Percentiles rank a stretch among this genome's conserved stretches.
Conservation (phyloP, 2,888 invertebrate genomes). For the Acleris sparsana region DNA sequence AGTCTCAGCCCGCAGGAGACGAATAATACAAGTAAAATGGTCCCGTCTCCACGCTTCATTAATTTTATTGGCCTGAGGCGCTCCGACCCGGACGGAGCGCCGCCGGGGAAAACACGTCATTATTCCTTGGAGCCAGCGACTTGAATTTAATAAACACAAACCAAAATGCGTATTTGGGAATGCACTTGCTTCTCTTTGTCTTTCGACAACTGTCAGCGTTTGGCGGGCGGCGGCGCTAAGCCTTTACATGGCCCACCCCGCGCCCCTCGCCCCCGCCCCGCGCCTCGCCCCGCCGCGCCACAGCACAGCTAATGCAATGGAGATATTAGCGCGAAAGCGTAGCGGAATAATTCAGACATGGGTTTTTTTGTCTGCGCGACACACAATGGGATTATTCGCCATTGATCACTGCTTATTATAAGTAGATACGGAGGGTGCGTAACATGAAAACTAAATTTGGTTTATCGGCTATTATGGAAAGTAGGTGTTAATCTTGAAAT, state of each 20-base stretch:
- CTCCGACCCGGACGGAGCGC: constrained; percentile 68
- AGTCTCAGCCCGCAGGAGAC: constrained; percentile 82
- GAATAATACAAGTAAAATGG: constrained; percentile 84
- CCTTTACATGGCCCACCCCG: constrained; percentile 54
- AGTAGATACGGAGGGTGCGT: constrained; percentile 79
- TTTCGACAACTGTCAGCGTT: constrained; percentile 78
- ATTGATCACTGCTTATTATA: constrained; percentile 83
- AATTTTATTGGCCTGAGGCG: constrained; percentile 83
- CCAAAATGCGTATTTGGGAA: constrained; percentile 73
- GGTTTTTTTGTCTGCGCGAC: constrained; percentile 76
- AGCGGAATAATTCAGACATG: constrained; percentile 80
- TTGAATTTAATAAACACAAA: constrained; percentile 82
- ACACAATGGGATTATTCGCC: constrained; percentile 83
- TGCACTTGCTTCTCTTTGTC: constrained; percentile 71
- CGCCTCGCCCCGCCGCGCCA: constrained; percentile 47
- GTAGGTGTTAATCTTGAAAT: constrained; percentile 81
- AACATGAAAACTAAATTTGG: constrained; percentile 84
- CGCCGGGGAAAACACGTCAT: constrained; percentile 78
- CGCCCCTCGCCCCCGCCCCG: constrained; percentile 50
- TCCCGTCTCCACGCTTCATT: constrained; percentile 84
- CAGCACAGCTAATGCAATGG: constrained; percentile 80
- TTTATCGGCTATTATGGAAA: constrained; percentile 84
- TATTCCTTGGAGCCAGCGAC: constrained; percentile 77
- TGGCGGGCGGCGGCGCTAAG: constrained; percentile 61
- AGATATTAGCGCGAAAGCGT: constrained; percentile 81